These are phyloP conservation scores for Strigops habroptila DNA, from an alignment of 2,113 vertebrate species.

Conservation along the genomic window DNA sequence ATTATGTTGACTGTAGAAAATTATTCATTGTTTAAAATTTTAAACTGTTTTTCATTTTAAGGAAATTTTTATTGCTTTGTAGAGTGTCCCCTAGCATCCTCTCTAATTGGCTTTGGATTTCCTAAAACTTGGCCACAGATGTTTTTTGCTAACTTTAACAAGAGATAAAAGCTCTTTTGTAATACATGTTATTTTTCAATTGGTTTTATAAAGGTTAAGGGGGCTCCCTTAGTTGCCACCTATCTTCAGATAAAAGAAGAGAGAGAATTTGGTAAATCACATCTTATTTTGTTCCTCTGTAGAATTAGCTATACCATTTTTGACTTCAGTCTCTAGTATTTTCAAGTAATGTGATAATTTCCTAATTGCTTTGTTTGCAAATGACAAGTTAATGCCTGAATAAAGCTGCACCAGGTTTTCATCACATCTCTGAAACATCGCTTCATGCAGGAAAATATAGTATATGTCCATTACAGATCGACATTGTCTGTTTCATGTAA, in stretches of 20 bases:
- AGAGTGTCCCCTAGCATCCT: neutral
- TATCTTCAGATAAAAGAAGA: neutral
- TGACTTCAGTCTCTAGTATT: neutral
- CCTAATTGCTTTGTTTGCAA: neutral
- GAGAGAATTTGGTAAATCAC: neutral
- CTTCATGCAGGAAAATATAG: neutral
- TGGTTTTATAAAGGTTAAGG: neutral
- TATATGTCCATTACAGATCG: neutral
- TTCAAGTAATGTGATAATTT: neutral
- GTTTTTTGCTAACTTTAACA: neutral
- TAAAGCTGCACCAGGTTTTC: neutral
- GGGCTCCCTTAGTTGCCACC: neutral
- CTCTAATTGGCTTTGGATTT: neutral
- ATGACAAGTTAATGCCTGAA: neutral
- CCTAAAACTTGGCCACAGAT: neutral
- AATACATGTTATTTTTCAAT: neutral
- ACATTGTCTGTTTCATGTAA: neutral
- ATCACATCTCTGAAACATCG: neutral
- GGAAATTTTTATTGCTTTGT: neutral
- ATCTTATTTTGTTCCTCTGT: neutral
- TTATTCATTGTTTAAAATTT: slow-evolving; percentile 15
- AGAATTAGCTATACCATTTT: neutral
- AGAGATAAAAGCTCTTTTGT: neutral
- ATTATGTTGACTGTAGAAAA: neutral
- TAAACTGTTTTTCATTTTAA: neutral